These are phyloP conservation scores for Drosophila auraria DNA, from an alignment of 1,140 invertebrate species.

Conservation along the genomic window DNA sequence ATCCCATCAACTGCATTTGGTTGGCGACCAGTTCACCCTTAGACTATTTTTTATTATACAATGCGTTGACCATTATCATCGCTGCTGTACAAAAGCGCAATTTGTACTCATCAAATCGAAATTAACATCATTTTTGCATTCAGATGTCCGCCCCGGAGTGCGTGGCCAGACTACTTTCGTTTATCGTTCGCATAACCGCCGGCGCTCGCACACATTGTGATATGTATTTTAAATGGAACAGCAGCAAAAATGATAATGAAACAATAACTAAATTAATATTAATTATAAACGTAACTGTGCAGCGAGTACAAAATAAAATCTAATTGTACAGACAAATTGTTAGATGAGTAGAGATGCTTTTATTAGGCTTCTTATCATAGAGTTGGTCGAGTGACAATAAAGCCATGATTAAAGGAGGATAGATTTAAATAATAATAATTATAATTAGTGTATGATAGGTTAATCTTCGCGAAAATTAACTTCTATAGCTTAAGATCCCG, in stretches of 20 bases:
- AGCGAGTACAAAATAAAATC: slow-evolving; percentile 37
- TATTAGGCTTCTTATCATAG: neutral
- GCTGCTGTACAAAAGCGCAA: slow-evolving; percentile 23
- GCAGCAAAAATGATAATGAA: slow-evolving; percentile 45
- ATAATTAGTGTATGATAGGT: neutral
- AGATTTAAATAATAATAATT: neutral
- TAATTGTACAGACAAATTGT: slow-evolving; percentile 18
- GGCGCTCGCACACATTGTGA: slow-evolving; percentile 60
- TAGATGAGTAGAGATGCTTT: neutral
- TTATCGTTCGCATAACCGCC: neutral
- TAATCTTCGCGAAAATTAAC: neutral
- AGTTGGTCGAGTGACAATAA: neutral
- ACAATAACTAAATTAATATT: slow-evolving; percentile 41
- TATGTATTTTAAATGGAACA: slow-evolving; percentile 59
- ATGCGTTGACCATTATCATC: slow-evolving; percentile 16
- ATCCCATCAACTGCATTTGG: slow-evolving; percentile 32
- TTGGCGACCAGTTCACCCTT: slow-evolving; percentile 9
- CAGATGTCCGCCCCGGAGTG: slow-evolving; percentile 6
- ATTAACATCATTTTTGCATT: slow-evolving; percentile 29
- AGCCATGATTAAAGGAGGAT: neutral
- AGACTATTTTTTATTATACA: slow-evolving; percentile 12
- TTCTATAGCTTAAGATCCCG: neutral
- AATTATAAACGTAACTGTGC: slow-evolving; percentile 30
- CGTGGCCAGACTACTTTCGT: neutral
- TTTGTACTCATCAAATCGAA: slow-evolving; percentile 21